phyloP scores from a whole-genome alignment of 2,113 vertebrate genomes.

The Apus apus region DNA sequence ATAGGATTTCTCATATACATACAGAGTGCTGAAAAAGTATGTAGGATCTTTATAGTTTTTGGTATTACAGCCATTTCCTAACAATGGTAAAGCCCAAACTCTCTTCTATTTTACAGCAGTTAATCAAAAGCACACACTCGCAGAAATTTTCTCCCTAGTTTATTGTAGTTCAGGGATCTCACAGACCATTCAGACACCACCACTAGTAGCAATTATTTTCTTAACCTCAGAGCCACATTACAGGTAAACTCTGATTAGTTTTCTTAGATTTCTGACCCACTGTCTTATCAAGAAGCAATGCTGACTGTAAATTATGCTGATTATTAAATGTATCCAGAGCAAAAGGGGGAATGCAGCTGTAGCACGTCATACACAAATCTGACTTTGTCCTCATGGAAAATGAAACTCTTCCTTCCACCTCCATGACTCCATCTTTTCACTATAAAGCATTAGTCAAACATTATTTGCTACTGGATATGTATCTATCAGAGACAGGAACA shows the following conservation, averaged over 20 bases:
- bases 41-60: background rate
- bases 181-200: background rate
- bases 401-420: too few relatives aligned
- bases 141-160: background rate
- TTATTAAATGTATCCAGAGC: background rate
- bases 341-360: background rate
- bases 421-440: background rate
- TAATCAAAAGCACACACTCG: background rate
- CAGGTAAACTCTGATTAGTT: background rate
- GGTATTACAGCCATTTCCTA: background rate
- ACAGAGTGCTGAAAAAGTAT: background rate
- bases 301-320: background rate
- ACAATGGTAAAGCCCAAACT: background rate
- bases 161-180: background rate
- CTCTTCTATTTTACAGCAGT: background rate
- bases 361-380: background rate
- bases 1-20: background rate
- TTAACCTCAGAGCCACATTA: background rate
- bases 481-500: background rate
- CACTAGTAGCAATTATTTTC: background rate
- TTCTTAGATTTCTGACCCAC: background rate
- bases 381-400: background rate
- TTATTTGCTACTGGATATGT: background rate
- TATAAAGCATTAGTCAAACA: background rate
- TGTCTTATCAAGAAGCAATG: background rate